These are phyloP conservation scores for Diabrotica balteata DNA, from an alignment of 2,888 invertebrate genomes.

Conservation along the genomic window DNA sequence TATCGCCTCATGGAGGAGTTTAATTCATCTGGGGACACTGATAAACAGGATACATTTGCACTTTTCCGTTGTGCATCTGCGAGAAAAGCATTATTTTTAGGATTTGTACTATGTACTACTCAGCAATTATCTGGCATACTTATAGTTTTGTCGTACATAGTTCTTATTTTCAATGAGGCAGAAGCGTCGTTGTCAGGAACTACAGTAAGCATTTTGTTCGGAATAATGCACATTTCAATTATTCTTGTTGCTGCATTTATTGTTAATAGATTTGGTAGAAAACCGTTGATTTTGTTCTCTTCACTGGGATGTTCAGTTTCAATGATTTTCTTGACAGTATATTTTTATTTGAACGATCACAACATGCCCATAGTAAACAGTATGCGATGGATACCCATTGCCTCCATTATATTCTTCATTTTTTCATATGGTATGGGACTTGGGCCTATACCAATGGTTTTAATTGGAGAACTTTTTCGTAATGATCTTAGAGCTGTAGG, in stretches of 20 bases:
- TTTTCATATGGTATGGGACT: not conserved
- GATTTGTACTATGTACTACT: not conserved
- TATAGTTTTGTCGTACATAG: not conserved
- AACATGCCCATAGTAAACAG: not conserved
- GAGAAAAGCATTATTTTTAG: not conserved
- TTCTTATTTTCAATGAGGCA: not conserved
- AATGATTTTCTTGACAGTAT: not conserved
- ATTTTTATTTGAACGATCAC: not conserved
- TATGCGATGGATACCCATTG: not conserved
- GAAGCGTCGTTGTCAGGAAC: not conserved
- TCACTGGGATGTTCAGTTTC: not conserved
- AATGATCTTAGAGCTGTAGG: not conserved
- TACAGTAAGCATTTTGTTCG: not conserved
- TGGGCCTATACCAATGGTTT: not conserved
- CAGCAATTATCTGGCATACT: not conserved
- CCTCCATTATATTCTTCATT: not conserved
- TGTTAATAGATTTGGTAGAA: not conserved
- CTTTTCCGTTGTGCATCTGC: too few relatives aligned
- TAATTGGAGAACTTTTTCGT: not conserved
- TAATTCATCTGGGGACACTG: too few relatives aligned
- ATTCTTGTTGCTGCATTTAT: not conserved
- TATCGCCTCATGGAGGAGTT: too few relatives aligned
- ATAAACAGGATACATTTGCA: too few relatives aligned
- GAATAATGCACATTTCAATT: not conserved
- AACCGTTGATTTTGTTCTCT: not conserved